Conservation (phyloP, 2,113 vertebrate genomes). For the Hipposideros armiger region DNA sequence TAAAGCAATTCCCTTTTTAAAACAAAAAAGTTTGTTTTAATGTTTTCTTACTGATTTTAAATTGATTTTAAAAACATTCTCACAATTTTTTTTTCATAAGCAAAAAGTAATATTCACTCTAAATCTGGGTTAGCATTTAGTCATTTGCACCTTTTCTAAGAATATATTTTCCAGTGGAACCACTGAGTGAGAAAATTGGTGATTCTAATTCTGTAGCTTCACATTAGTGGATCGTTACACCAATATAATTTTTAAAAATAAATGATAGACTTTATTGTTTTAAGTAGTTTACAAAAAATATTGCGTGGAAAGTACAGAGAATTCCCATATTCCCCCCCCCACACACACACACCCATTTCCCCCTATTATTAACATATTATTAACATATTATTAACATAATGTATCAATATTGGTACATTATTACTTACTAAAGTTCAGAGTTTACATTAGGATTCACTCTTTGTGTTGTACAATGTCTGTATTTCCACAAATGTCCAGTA, state of each 20-base stretch:
- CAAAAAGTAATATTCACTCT: not conserved
- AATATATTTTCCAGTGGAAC: not conserved
- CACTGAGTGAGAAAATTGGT: not conserved
- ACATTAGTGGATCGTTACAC: not conserved
- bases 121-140: not conserved
- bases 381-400: not conserved
- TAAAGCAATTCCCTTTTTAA: not conserved
- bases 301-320: not conserved
- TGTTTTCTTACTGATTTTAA: too few species aligned
- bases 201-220: not conserved
- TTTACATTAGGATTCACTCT: not conserved
- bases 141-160: not conserved
- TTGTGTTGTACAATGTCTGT: not conserved
- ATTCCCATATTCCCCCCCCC: not conserved
- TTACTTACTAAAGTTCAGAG: not conserved
- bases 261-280: not conserved
- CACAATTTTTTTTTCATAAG: not conserved
- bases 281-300: not conserved
- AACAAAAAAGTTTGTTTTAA: too few species aligned
- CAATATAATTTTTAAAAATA: not conserved
- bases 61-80: not conserved
- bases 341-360: not conserved
- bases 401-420: not conserved
- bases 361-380: not conserved
- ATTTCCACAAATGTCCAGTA: not conserved